Conservation (phyloP, 1,140 invertebrate genomes). For the Danaus plexippus region DNA sequence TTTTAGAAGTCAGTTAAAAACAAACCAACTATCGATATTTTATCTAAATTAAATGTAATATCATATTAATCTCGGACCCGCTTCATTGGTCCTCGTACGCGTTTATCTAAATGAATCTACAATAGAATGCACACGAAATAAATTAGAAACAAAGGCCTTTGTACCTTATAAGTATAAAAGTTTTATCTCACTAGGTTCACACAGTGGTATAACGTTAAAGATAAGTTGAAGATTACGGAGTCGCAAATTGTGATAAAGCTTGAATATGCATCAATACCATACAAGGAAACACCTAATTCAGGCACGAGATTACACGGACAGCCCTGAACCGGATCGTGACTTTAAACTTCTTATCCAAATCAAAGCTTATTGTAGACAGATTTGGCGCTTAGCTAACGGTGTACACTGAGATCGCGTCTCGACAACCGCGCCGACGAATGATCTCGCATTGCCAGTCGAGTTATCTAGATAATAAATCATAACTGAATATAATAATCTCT, state of each 20-base stretch:
- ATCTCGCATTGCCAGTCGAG: conserved; percentile 55
- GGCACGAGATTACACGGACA: conserved; percentile 51
- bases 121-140: too few species aligned
- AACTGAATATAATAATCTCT: conserved; percentile 28
- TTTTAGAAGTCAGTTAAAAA: too few species aligned
- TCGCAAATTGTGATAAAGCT: conserved; percentile 31
- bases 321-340: conserved; percentile 59
- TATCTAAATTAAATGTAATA: too few species aligned
- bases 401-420: conserved; percentile 29
- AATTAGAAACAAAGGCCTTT: too few species aligned
- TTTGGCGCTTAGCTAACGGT: conserved; percentile 63
- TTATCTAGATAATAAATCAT: conserved; percentile 52
- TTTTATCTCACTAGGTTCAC: background rate
- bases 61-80: too few species aligned
- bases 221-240: conserved; percentile 16
- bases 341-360: conserved; percentile 63
- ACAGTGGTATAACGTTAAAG: conserved; percentile 13
- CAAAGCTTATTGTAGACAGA: conserved; percentile 62
- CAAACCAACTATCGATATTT: too few species aligned
- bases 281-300: conserved; percentile 55
- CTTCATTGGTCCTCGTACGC: too few species aligned
- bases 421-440: conserved; percentile 38
- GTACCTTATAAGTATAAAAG: too few species aligned
- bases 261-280: conserved; percentile 48
- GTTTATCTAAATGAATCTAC: too few species aligned